These are phyloP conservation scores for Trinorchestia longiramus DNA, from an alignment of 1,140 invertebrate species.

Conservation along the genomic window DNA sequence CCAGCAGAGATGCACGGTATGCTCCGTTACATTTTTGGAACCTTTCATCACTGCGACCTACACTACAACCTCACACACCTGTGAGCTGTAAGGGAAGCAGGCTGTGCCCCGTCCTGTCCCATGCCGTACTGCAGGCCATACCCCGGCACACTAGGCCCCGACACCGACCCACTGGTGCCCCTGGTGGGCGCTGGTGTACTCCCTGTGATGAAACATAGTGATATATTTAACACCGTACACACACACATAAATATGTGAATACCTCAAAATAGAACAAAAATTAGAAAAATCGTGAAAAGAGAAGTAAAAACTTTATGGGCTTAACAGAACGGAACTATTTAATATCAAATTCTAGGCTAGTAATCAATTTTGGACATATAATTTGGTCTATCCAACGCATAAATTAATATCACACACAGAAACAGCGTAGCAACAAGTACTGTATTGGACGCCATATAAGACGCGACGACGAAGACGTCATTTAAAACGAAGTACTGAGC, in stretches of 20 bases:
- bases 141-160: not conserved
- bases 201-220: not conserved
- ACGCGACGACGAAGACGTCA: no score
- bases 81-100: conserved; percentile 14
- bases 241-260: no score
- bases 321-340: not conserved
- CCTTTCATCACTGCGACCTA: no score
- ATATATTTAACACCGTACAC: no score
- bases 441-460: no score
- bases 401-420: not conserved
- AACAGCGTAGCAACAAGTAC: not conserved
- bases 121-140: conserved; percentile 32
- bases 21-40: no score
- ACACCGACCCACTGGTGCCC: not conserved
- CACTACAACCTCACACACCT: not conserved
- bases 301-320: not conserved
- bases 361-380: not conserved
- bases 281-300: not conserved
- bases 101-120: conserved; percentile 10
- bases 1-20: no score
- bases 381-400: not conserved
- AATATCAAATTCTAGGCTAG: not conserved
- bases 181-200: not conserved
- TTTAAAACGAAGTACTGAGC: no score
- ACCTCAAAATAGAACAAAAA: no score